Evolutionary conservation across 2,113 vertebrate genomes (phyloP), one percentile per base, ranked within the genome.

Genomic region (Anolis sagrei): DNA sequence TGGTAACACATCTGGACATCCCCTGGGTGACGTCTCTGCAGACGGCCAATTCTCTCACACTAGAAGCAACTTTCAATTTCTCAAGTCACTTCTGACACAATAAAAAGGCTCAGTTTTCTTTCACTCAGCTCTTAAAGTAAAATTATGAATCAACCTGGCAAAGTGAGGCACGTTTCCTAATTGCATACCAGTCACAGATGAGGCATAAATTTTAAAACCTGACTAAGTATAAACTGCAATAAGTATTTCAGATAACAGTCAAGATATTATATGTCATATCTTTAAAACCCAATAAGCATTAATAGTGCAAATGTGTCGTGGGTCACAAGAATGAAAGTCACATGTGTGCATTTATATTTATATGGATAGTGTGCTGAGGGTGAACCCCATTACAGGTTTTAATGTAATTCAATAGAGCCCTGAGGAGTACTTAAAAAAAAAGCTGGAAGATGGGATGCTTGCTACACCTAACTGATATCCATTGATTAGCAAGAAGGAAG

Each of bases 371-470:
- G 39, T 49, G 19, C n/a, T 36, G 25, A 79, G 51, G 61, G 54
- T 79, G 75, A 79, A 51, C 39, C 54, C 75, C n/a, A 83, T 79
- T 72, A 73, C 48, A 44, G 32, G 69, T 51, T 82, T 87, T 83
- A 82, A 64, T 58, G 49, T 78, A 70, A 77, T 62, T 61, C 73
- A 29, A 70, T 34, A 61, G 49, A 39, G n/a, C 83, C 64, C 69
- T 1, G 8, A 83, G 68, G 76, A 87, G 32, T 18, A 29, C 32
- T 79, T 66, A 61, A 58, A 66, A 84, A 19, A 13, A 8, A n/a
- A 61, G 14, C 70, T 64, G 39, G 32, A 76, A 49, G 16, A 80
- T 64, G n/a, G 49, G 51, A 74, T 32, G 36, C 23, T 69, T 76
- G 64, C 73, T 48, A 69, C 34, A 61, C 64, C 44, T 76, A 39